A percentile compares a stretch with the other conserved stretches of the same genome.
phyloP scores from a whole-genome alignment of 1,140 invertebrate species.

The Platorchestia sp. region DNA sequence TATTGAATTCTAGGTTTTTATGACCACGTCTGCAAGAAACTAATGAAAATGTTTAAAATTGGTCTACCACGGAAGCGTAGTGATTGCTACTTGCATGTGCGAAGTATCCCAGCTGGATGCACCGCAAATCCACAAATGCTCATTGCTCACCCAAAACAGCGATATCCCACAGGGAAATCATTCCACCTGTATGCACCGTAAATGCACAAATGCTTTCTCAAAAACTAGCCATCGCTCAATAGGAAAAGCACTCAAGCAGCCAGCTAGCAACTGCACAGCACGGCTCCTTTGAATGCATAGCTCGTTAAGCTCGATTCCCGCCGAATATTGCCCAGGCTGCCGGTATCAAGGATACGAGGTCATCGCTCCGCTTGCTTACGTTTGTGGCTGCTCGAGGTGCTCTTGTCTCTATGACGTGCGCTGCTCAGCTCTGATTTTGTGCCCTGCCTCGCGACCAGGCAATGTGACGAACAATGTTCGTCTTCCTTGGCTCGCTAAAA shows the following conservation, averaged over 20 bases:
- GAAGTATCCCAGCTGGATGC: too few species aligned
- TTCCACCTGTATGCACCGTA: too few species aligned
- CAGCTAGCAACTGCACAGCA: neutral
- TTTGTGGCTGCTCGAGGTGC: neutral
- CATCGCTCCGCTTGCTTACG: neutral
- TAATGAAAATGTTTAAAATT: too few species aligned
- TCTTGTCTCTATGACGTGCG: neutral
- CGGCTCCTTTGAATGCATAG: neutral
- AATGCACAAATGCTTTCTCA: neutral
- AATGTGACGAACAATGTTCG: neutral
- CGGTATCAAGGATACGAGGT: conserved; percentile 6
- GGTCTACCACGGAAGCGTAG: too few species aligned
- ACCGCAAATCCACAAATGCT: too few species aligned
- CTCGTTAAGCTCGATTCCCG: neutral
- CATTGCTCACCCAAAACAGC: too few species aligned
- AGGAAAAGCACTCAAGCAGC: neutral
- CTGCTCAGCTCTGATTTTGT: too few species aligned
- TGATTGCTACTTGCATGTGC: too few species aligned
- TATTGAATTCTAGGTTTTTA: too few species aligned
- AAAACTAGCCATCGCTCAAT: neutral
- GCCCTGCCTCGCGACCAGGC: neutral
- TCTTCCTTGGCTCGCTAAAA: neutral
- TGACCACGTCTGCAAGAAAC: too few species aligned
- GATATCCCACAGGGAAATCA: too few species aligned
- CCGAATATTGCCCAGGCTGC: neutral